Conservation (phyloP, 2,113 vertebrate species). For the Pterocles gutturalis region DNA sequence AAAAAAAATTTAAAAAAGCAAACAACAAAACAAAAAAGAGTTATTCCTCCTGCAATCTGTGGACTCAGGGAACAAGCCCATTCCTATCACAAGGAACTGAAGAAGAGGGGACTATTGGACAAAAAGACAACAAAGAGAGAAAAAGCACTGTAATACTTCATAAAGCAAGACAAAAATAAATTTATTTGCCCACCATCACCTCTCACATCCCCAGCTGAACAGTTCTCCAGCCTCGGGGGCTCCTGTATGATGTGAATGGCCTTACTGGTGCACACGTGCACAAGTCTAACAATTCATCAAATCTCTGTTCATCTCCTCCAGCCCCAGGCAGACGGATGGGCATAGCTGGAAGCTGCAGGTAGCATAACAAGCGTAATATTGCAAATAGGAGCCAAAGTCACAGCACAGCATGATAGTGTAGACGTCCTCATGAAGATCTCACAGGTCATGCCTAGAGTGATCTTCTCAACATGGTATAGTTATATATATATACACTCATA, state of each 20-base stretch:
- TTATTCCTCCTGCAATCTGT: background rate
- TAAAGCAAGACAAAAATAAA: background rate
- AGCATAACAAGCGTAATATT: background rate
- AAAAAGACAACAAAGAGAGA: background rate
- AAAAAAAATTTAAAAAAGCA: background rate
- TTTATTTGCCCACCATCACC: background rate
- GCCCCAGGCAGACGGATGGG: background rate
- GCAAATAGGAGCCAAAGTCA: background rate
- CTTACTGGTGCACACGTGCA: rapidly evolving
- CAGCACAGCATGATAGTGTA: rapidly evolving
- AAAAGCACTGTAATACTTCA: background rate
- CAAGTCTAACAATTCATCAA: background rate
- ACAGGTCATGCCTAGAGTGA: no score
- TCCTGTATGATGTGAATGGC: rapidly evolving
- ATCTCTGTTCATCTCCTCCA: background rate
- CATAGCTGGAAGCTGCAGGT: background rate
- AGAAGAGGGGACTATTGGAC: background rate
- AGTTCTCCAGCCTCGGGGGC: rapidly evolving
- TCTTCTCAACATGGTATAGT: background rate
- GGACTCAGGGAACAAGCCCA: background rate
- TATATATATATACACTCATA: no score
- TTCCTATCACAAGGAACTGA: background rate
- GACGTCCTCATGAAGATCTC: background rate
- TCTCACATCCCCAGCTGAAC: background rate
- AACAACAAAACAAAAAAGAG: background rate